phyloP scores from a whole-genome alignment of 2,113 vertebrate genomes.

The Cranoglanis bouderius region DNA sequence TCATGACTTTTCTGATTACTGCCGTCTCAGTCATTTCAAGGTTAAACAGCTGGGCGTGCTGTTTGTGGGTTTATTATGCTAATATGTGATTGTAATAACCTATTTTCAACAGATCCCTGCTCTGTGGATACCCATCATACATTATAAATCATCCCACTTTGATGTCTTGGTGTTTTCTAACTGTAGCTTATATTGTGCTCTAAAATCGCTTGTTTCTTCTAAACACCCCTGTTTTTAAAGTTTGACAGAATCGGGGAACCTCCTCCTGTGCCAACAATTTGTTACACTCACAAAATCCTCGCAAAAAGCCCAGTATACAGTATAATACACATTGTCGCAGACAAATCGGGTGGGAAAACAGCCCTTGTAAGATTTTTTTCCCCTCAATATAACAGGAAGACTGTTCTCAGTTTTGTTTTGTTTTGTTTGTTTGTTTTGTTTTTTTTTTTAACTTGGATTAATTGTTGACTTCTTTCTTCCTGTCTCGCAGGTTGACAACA shows the following conservation, averaged over 20 bases:
- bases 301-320: not conserved
- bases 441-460: not conserved
- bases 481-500: conserved; percentile 86
- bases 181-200: not conserved
- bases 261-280: not conserved
- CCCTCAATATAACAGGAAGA: not conserved
- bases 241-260: conserved; percentile 4
- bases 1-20: conserved; percentile 22
- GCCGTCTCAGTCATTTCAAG: conserved; percentile 41
- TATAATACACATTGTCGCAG: not conserved
- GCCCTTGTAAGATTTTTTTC: not conserved
- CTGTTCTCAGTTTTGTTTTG: not conserved
- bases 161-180: not conserved
- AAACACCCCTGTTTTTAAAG: not conserved
- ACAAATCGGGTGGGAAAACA: not conserved
- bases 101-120: conserved; percentile 13
- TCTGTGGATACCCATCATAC: conserved; percentile 15
- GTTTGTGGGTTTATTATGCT: conserved; percentile 43
- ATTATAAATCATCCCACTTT: conserved; percentile 28
- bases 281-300: not conserved
- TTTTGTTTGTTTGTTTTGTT: not conserved
- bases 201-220: not conserved
- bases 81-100: conserved; percentile 31
- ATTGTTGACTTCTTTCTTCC: conserved; percentile 49
- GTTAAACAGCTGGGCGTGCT: conserved; percentile 44